phyloP scores from a whole-genome alignment of 2,888 invertebrate genomes.

The Chrysolina americana region DNA sequence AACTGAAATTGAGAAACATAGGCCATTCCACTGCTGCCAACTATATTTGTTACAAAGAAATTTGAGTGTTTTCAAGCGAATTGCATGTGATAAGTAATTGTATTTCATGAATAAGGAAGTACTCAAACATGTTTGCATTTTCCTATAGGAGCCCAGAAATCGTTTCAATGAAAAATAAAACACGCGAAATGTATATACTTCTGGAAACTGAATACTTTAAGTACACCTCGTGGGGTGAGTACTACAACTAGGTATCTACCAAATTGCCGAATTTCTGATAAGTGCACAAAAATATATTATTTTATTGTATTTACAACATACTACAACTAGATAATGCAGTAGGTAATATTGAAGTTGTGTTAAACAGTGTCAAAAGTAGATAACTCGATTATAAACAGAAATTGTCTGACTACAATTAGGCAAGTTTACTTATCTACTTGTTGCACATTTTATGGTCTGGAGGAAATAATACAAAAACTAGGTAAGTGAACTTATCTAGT shows the following conservation, averaged over 20 bases:
- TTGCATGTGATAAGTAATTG: no score
- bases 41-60: no score
- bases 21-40: no score
- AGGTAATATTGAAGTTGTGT: not conserved
- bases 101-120: no score
- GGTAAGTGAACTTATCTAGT: not conserved
- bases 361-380: conserved; percentile 13
- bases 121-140: no score
- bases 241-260: conserved; percentile 1
- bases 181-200: no score
- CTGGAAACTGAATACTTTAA: no score
- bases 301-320: not conserved
- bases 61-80: no score
- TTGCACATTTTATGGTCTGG: not conserved
- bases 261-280: not conserved
- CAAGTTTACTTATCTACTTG: conserved; percentile 13
- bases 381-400: not conserved
- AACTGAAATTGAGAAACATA: no score
- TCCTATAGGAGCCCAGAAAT: no score
- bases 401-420: not conserved
- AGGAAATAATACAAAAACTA: not conserved
- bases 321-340: conserved; percentile 8
- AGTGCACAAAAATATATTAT: not conserved
- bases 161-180: no score
- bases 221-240: no score